Evolutionary conservation across 2,797 vertebrate species (phyloP).

Genomic region (Epinephelus awoara): DNA sequence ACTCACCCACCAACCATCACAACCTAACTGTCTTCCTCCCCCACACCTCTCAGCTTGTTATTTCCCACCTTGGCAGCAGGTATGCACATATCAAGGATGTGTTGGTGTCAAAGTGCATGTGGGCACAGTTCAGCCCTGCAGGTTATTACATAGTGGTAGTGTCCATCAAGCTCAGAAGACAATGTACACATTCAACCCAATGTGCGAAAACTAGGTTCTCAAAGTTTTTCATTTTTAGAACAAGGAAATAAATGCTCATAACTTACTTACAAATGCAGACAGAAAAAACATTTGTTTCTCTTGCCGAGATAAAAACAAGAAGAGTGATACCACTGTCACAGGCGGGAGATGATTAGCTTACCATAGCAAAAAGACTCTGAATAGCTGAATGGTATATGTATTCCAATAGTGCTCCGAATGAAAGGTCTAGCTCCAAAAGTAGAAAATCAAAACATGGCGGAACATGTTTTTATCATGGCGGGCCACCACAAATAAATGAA

Average conservation of each 20-base stretch:
- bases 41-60: conserved; percentile 43
- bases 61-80: conserved; percentile 36
- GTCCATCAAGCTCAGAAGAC: conserved; percentile 8
- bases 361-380: no score
- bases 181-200: background rate
- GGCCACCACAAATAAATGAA: no score
- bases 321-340: background rate
- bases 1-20: conserved; percentile 40
- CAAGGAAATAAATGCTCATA: background rate
- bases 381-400: no score
- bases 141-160: conserved; percentile 29
- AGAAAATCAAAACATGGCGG: no score
- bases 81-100: conserved; percentile 19
- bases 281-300: background rate
- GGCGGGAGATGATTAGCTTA: no score
- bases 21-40: conserved; percentile 34
- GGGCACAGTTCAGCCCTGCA: conserved; percentile 23
- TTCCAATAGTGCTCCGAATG: no score
- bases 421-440: no score
- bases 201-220: background rate
- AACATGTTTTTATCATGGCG: no score
- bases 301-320: background rate
- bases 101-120: conserved; percentile 15
- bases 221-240: background rate
- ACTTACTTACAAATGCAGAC: background rate